Evolutionary conservation across 2,113 vertebrate genomes (phyloP), one percentile per base, ranked within the genome.

Genomic region (Tragulus kanchil): DNA sequence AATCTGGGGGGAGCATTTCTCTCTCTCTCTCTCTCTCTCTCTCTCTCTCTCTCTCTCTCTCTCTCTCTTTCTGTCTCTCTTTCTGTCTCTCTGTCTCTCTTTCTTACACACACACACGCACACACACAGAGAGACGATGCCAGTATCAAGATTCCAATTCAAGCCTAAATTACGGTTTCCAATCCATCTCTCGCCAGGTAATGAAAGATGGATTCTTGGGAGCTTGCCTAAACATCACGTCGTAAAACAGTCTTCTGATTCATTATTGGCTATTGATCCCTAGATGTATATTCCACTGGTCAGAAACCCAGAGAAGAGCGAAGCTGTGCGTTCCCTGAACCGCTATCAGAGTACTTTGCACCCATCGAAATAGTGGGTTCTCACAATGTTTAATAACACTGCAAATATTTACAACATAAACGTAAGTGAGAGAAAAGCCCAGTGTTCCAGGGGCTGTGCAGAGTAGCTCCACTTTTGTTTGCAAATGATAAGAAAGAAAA

Each of bases 171-270:
- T 79, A 16, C 58, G 36, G 56, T 89, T 25, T 94, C 62, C 59
- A 92, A 69, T 59, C 45, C 48, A 56, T 89, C 64, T 85, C 87
- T 83, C 25, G 45, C 50, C 56, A 13, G 17, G n/a, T 79, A 19
- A 88, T 85, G 56, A 93, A 69, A 94, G 54, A 62, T n/a, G 15
- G 69, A 61, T 64, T 81, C 31, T 48, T 82, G 64, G 91, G 85
- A 88, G 23, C 17, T 17, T 81, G 36, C 36, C 81, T 45, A 52
- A 48, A 17, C 14, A 81, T 58, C 65, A 77, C 56, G 91, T 86
- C 89, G 69, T 92, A 26, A 83, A 89, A 65, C 36, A 65, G 36
- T 12, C 81, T 48, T 45, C 75, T 64, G 36, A 58, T 75, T 78
- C 36, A 26, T 95, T 56, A 26, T 3, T 59, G 36, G 67, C 26